Base-by-base conservation (phyloP, 2,113 vertebrate genomes). In the Aphyosemion australe region DNA sequence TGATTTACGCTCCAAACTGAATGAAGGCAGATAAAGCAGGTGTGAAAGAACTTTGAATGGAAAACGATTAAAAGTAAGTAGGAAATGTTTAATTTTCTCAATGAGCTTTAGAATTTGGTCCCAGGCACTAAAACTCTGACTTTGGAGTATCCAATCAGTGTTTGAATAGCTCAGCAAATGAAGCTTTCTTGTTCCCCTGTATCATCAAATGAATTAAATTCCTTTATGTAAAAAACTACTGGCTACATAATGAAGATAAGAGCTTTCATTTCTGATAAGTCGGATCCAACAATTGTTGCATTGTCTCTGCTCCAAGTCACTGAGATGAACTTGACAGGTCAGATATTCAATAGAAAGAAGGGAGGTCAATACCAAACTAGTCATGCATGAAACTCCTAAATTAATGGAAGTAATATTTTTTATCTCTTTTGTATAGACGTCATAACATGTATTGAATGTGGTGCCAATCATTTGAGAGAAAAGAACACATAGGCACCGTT, bases 91-190 rank as follows among this genome's bases (percentile, higher is more conserved):
- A 64, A 87, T 82, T 88, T 86, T 76, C 79, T 84, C 62, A 72
- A 71, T 70, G 69, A 76, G 77, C 76, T 88, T 80, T 61, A 80
- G 78, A 85, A 87, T 69, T 59, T 76, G 64, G 74, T 56, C 64
- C 65, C 66, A 72, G 74, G 61, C 26, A 26, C 69, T 12, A 48
- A 56, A 56, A 76, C 57, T 77, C 26, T 51, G 71, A 74, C 78
- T 82, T 75, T 70, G 63, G 79, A 63, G 68, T 34, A 13, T 70
- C 74, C 80, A 81, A 86, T 86, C 84, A 82, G 60, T 74, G 66
- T 80, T 64, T 88, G 84, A 90, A 89, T 87, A 80, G 78, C 71
- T 21, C 63, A 79, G 65, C 48, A 89, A 88, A 87, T 89, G 74
- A 86, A 58, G 54, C 37, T 61, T 79, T 84, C 88, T 65, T 42